Conservation (phyloP, 2,113 vertebrate species). For the Thinocorus orbignyianus region DNA sequence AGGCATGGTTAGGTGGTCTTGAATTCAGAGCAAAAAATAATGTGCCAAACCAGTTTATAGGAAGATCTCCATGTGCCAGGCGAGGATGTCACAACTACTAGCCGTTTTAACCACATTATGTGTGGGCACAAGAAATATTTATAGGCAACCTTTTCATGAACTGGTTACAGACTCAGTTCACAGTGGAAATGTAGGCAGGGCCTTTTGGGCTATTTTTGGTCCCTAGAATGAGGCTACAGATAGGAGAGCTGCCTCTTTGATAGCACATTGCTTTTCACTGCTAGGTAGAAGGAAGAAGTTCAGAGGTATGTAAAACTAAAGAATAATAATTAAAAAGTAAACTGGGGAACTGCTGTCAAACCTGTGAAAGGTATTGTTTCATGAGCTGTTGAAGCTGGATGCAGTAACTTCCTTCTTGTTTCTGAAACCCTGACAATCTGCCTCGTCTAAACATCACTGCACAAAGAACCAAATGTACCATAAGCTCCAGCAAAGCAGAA, state of each 20-base stretch:
- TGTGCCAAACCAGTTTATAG: conserved; percentile 37
- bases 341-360: not conserved
- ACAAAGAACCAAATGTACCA: not conserved
- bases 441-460: not conserved
- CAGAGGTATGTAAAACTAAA: not conserved
- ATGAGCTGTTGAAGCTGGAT: not conserved
- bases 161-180: conserved; percentile 31
- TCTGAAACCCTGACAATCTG: not conserved
- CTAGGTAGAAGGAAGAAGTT: not conserved
- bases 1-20: conserved; percentile 24
- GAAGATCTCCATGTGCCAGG: conserved; percentile 14
- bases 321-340: not conserved
- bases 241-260: not conserved
- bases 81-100: conserved; percentile 25
- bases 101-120: not conserved
- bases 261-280: not conserved
- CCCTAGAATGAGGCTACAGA: not conserved
- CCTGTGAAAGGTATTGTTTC: not conserved
- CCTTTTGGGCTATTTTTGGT: conserved; percentile 48
- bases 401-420: not conserved
- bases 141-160: conserved; percentile 59
- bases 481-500: not conserved
- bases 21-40: not conserved
- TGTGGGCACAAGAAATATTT: conserved; percentile 63
- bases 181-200: conserved; percentile 27